A percentile compares a stretch with the other conserved stretches of the same genome.
These are phyloP conservation scores for Stenodema calcarata DNA, from an alignment of 2,888 invertebrate species.

Conservation along the genomic window DNA sequence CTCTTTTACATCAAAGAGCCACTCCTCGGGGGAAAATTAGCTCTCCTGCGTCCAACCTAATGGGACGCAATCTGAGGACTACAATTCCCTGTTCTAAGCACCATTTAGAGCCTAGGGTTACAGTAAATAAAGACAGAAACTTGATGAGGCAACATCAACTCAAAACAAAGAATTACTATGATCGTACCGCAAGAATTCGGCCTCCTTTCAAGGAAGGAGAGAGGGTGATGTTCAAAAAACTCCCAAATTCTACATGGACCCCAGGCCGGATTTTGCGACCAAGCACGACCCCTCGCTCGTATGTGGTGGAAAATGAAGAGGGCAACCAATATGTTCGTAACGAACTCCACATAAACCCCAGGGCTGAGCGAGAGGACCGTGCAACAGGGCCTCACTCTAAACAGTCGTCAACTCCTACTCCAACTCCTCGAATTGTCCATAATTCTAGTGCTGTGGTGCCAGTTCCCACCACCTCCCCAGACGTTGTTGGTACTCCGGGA, in stretches of 20 bases:
- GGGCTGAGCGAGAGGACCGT: too few relatives aligned
- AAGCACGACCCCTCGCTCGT: neutral
- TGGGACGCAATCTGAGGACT: neutral
- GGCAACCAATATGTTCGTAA: neutral
- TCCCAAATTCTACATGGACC: neutral
- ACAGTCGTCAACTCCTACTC: too few relatives aligned
- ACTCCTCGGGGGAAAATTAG: neutral
- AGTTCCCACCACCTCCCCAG: too few relatives aligned
- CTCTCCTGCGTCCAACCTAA: neutral
- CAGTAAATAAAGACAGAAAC: neutral
- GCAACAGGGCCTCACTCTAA: too few relatives aligned
- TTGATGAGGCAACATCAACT: neutral
- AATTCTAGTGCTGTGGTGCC: too few relatives aligned
- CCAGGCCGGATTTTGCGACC: neutral
- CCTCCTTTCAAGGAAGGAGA: neutral
- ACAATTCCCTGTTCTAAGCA: neutral
- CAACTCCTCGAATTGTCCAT: too few relatives aligned
- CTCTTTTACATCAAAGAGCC: neutral
- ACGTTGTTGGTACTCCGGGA: too few relatives aligned
- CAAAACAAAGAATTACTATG: neutral
- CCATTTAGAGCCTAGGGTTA: neutral
- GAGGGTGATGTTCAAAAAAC: neutral
- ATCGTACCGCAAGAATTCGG: neutral
- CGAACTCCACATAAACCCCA: neutral
- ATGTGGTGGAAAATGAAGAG: neutral